Base-by-base conservation (phyloP, 2,888 invertebrate genomes). In the Hydrotaea diabolus region DNA sequence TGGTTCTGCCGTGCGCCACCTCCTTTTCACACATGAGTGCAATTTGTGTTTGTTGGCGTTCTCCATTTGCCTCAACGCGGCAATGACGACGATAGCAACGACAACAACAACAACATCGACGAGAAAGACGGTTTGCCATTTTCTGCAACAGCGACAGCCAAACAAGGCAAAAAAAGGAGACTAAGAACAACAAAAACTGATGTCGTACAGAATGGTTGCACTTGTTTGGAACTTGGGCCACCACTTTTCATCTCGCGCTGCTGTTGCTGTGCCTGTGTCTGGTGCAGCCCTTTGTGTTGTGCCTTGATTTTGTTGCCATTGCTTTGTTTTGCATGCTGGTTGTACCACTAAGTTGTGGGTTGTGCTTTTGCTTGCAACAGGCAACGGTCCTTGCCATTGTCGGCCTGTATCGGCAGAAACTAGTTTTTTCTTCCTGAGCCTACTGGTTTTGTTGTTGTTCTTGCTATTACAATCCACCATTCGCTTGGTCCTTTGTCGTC, bases 151-250 rank as follows among this genome's bases (percentile, higher is more conserved):
- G 15, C 31, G 17, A 17, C 62, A 62, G 23, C 59, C 36, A 74
- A 64, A 69, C 0, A 26, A 26, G 7, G 26, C 9, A 57, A 57
- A 26, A 46, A 46, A 69, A 69, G 23, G n/a, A n/a, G n/a, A n/a
- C n/a, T n/a, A n/a, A n/a, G n/a, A n/a, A n/a, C n/a, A n/a, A n/a
- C n/a, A n/a, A 43, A 89, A 87, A 87, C 89, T n/a, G 69, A 69
- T 89, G 88, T 89, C 88, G 87, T 88, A 89, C 90, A 90, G 90
- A 90, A 90, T 90, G 90, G 90, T 90, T 90, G 90, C 90, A 90
- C 88, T 90, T 89, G 89, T 76, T 57, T 88, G 88, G 88, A 87
- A 53, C 62, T 57, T 26, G 62, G 57, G 49, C 59, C 49, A 46
- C 49, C 15, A 64, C 13, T 62, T 31, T 85, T 85, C 85, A 80